Conservation (phyloP, 2,888 invertebrate genomes). For the Microctonus brassicae region DNA sequence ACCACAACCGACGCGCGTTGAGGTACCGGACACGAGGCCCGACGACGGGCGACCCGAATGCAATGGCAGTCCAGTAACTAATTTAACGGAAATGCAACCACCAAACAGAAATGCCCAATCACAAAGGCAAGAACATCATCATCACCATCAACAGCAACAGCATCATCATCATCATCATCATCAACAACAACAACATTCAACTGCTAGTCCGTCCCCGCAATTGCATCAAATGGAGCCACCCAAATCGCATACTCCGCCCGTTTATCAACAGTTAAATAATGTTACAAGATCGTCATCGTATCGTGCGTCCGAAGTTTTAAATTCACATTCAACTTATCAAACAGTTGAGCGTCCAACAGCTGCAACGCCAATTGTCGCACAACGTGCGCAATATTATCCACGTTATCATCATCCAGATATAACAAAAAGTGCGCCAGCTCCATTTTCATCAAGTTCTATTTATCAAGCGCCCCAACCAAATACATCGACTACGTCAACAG, state of each 20-base stretch:
- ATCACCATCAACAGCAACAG: slow-evolving; percentile 34
- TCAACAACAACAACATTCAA: slow-evolving; percentile 30
- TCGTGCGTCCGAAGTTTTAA: slow-evolving; percentile 41
- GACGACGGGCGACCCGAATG: slow-evolving; percentile 51
- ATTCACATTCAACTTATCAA: slow-evolving; percentile 51
- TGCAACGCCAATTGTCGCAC: slow-evolving; percentile 47
- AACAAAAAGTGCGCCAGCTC: slow-evolving; percentile 62
- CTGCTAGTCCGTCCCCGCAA: slow-evolving; percentile 45
- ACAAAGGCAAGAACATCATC: slow-evolving; percentile 39
- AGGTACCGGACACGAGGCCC: slow-evolving; percentile 65
- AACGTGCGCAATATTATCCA: slow-evolving; percentile 64
- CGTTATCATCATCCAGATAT: slow-evolving; percentile 66
- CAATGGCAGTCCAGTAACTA: slow-evolving; percentile 46
- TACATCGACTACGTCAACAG: slow-evolving; percentile 45
- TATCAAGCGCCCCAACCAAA: slow-evolving; percentile 62
- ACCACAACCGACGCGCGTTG: slow-evolving; percentile 65
- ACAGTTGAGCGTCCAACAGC: slow-evolving; percentile 45
- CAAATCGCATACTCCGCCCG: slow-evolving; percentile 58
- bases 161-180: slow-evolving; percentile 3
- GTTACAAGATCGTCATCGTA: slow-evolving; percentile 55
- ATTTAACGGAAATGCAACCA: slow-evolving; percentile 64
- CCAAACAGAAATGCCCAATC: slow-evolving; percentile 48
- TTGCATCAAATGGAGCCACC: slow-evolving; percentile 56
- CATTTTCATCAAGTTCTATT: slow-evolving; percentile 58
- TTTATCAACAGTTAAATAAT: slow-evolving; percentile 61